Conservation (phyloP, 2,888 invertebrate species). For the Macropis europaea region DNA sequence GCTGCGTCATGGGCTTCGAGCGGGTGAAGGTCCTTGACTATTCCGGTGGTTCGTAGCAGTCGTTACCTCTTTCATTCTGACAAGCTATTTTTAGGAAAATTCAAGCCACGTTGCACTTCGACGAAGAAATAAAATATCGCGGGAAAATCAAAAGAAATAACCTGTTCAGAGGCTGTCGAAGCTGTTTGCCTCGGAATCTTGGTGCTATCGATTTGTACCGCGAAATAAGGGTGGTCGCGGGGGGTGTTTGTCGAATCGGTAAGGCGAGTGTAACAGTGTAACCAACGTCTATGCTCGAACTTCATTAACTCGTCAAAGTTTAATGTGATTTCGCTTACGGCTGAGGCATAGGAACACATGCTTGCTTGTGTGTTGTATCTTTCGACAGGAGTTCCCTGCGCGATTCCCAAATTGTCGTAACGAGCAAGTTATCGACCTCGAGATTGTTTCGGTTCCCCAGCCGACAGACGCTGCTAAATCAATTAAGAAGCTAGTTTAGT, state of each 20-base stretch:
- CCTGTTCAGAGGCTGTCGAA: too few species aligned
- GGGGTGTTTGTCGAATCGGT: not conserved
- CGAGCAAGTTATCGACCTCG: conserved; percentile 31
- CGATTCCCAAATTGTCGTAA: conserved; percentile 31
- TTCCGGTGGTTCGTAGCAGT: not conserved
- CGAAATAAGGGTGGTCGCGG: too few species aligned
- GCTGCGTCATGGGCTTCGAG: too few species aligned
- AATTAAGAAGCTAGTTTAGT: conserved; percentile 27
- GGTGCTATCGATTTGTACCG: too few species aligned
- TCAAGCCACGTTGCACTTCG: too few species aligned
- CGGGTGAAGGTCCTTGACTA: not conserved
- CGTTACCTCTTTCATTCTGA: not conserved
- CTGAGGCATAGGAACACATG: not conserved
- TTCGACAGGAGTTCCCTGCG: conserved; percentile 3
- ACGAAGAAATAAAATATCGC: too few species aligned
- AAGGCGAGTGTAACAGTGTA: not conserved
- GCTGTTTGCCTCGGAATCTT: too few species aligned
- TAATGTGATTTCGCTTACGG: conserved; percentile 53
- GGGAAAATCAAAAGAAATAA: too few species aligned
- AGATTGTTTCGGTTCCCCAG: conserved; percentile 31
- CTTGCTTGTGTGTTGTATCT: not conserved
- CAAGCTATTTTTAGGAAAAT: not conserved
- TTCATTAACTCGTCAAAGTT: conserved; percentile 61
- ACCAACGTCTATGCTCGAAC: conserved; percentile 52
- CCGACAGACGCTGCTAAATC: conserved; percentile 17